These are phyloP conservation scores for Stenolophus ochropezus DNA, from an alignment of 2,888 invertebrate species.

Conservation along the genomic window DNA sequence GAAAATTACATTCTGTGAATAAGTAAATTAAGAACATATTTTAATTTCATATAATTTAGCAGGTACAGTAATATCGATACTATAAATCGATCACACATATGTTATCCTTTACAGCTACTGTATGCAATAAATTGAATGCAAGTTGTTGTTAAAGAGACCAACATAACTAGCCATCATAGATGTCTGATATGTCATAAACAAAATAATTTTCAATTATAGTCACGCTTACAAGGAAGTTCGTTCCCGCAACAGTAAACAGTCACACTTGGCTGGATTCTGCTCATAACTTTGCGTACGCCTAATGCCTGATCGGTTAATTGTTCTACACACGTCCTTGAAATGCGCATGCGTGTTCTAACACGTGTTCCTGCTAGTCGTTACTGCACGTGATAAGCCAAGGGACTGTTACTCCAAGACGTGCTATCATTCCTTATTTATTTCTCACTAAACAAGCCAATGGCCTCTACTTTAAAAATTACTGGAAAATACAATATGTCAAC, in stretches of 20 bases:
- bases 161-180: neutral
- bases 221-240: slow-evolving; percentile 44
- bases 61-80: neutral
- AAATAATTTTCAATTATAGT: slow-evolving; percentile 29
- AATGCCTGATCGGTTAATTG: slow-evolving; percentile 51
- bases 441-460: slow-evolving; percentile 15
- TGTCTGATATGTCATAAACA: slow-evolving; percentile 13
- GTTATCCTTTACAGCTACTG: neutral
- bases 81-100: neutral
- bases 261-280: slow-evolving; percentile 23
- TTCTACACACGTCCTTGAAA: slow-evolving; percentile 53
- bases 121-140: neutral
- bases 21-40: no score
- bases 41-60: neutral
- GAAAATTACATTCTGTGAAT: no score
- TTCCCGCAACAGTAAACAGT: slow-evolving; percentile 35
- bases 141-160: neutral
- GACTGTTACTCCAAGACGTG: slow-evolving; percentile 47
- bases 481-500: slow-evolving; percentile 14
- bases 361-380: slow-evolving; percentile 21
- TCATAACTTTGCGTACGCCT: slow-evolving; percentile 40
- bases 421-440: slow-evolving; percentile 29
- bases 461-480: slow-evolving; percentile 26
- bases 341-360: slow-evolving; percentile 39
- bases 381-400: slow-evolving; percentile 5